These are phyloP conservation scores for Temnothorax rugatulus DNA, from an alignment of 2,888 invertebrate species.

Conservation along the genomic window DNA sequence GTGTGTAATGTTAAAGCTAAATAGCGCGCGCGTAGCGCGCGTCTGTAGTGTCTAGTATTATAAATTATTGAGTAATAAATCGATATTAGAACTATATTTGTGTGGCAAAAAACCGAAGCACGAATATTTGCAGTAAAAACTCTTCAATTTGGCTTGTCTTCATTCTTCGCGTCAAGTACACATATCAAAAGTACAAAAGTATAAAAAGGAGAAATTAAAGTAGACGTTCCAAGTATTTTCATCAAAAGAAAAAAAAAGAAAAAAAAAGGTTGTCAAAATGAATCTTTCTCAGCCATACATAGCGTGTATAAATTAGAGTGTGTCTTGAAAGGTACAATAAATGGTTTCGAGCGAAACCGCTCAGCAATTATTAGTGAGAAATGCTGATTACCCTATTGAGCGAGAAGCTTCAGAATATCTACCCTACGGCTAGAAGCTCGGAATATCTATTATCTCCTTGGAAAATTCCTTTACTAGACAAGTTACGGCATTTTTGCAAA, in stretches of 20 bases:
- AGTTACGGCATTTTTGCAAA: conserved; percentile 38
- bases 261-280: background rate
- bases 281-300: background rate
- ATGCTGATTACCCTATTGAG: conserved; percentile 49
- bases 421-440: conserved; percentile 1
- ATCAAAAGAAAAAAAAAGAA: background rate
- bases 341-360: conserved; percentile 50
- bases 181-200: too few relatives aligned
- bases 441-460: conserved; percentile 38
- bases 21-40: too few relatives aligned
- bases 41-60: too few relatives aligned
- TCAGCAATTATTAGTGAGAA: conserved; percentile 58
- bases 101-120: background rate
- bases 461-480: conserved; percentile 24
- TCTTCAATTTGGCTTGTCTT: background rate
- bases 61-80: background rate
- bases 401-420: conserved; percentile 26
- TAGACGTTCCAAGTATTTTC: background rate
- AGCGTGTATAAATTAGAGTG: background rate
- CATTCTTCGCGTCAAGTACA: too few relatives aligned
- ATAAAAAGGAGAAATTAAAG: background rate
- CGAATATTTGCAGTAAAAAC: background rate
- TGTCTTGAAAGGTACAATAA: conserved; percentile 34
- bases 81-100: background rate
- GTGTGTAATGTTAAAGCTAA: too few relatives aligned